phyloP scores from a whole-genome alignment of 2,113 vertebrate species.

The Cebidichthys violaceus region DNA sequence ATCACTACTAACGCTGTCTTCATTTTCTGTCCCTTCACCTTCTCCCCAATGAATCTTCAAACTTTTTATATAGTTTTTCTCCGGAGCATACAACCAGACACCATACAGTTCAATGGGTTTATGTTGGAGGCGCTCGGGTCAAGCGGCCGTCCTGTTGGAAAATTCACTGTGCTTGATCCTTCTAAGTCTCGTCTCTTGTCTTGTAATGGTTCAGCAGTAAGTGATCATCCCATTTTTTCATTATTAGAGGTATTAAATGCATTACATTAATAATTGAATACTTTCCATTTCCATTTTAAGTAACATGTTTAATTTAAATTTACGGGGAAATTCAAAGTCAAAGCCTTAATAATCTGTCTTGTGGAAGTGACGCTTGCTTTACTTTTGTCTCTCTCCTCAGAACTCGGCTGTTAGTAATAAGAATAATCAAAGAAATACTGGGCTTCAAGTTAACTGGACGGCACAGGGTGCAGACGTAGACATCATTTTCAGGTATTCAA shows the following conservation, averaged over 20 bases:
- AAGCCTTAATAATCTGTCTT: neutral
- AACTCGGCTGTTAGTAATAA: conserved; percentile 7
- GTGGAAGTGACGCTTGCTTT: neutral
- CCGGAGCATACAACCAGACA: fast-evolving
- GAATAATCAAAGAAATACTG: fast-evolving
- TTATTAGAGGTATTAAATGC: neutral
- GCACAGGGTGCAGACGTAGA: neutral
- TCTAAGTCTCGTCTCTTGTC: fast-evolving
- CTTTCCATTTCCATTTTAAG: neutral
- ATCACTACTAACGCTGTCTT: neutral
- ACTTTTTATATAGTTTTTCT: conserved; percentile 54
- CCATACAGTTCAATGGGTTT: fast-evolving
- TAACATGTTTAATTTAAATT: neutral
- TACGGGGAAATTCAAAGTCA: neutral
- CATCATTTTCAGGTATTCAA: conserved; percentile 42
- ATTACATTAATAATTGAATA: neutral
- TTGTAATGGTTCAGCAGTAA: neutral
- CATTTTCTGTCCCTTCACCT: neutral
- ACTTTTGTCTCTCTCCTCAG: conserved; percentile 30
- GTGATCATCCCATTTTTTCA: neutral
- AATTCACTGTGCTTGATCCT: neutral
- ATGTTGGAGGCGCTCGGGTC: conserved; percentile 48
- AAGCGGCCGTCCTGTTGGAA: neutral
- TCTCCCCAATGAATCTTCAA: neutral
- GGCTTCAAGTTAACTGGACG: conserved; percentile 30